Conservation (phyloP, 2,888 invertebrate species). For the Eilema depressum region DNA sequence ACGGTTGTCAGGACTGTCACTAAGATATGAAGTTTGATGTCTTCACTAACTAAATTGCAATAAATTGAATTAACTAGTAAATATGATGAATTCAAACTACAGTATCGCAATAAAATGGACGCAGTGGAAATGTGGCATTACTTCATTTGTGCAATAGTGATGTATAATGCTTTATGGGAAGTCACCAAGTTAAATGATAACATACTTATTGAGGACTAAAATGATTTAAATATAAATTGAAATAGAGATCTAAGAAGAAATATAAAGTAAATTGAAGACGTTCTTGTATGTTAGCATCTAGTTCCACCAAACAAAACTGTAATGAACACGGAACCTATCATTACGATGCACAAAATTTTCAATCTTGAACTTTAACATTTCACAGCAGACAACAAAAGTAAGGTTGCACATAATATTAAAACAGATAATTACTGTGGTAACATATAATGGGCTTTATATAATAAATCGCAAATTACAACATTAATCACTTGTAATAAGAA, state of each 20-base stretch:
- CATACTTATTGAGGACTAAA: background rate
- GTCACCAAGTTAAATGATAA: background rate
- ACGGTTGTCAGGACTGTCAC: slow-evolving; percentile 58
- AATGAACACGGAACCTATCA: slow-evolving; percentile 16
- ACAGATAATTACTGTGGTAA: slow-evolving; percentile 43
- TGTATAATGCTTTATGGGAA: slow-evolving; percentile 44
- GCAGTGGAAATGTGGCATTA: slow-evolving; percentile 59
- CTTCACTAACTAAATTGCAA: slow-evolving; percentile 40
- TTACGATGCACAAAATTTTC: slow-evolving; percentile 12
- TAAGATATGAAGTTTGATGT: slow-evolving; percentile 39
- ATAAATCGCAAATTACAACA: slow-evolving; percentile 75
- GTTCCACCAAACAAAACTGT: background rate
- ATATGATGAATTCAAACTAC: slow-evolving; percentile 5
- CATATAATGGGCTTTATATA: slow-evolving; percentile 49
- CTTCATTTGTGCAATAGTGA: slow-evolving; percentile 54
- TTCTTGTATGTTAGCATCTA: background rate
- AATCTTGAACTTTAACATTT: slow-evolving; percentile 33
- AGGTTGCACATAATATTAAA: slow-evolving; percentile 32
- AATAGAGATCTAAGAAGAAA: background rate
- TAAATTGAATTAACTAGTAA: slow-evolving; percentile 18
- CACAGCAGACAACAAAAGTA: slow-evolving; percentile 21
- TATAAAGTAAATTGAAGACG: background rate
- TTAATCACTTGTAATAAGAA: slow-evolving; percentile 80
- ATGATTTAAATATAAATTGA: background rate
- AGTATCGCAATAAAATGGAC: slow-evolving; percentile 52